phyloP scores from a whole-genome alignment of 2,888 invertebrate genomes.

The Orthonevra nobilis region DNA sequence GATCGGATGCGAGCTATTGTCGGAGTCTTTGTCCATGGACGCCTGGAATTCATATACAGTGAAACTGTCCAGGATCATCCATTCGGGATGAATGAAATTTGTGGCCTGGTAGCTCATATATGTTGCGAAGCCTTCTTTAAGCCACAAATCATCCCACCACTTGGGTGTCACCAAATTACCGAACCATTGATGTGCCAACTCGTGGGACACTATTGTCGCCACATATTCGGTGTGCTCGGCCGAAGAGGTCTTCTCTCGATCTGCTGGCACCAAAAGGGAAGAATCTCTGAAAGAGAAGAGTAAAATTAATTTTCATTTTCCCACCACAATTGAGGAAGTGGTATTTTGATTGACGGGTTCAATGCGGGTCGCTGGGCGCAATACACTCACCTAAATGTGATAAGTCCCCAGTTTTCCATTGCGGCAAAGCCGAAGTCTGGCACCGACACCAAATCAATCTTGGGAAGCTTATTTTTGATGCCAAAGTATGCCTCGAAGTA shows the following conservation, averaged over 20 bases:
- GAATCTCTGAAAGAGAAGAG: constrained; percentile 81
- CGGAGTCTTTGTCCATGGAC: constrained; percentile 83
- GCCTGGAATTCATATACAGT: constrained; percentile 81
- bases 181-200: constrained; percentile 91
- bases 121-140: constrained; percentile 83
- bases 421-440: constrained; percentile 87
- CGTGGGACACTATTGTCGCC: constrained; percentile 87
- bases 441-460: constrained; percentile 87
- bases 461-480: constrained; percentile 83
- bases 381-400: constrained; percentile 81
- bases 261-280: constrained; percentile 81
- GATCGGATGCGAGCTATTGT: constrained; percentile 85
- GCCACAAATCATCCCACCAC: constrained; percentile 89
- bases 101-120: constrained; percentile 81
- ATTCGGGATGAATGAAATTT: constrained; percentile 81
- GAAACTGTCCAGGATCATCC: constrained; percentile 83
- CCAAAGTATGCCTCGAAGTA: constrained; percentile 85
- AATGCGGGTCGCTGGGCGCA: constrained; percentile 40
- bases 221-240: constrained; percentile 84
- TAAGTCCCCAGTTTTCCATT: constrained; percentile 87
- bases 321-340: constrained; percentile 28
- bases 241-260: constrained; percentile 79
- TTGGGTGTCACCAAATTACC: constrained; percentile 88
- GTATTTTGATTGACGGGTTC: constrained; percentile 24
- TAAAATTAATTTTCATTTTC: neutral